Base-by-base conservation (phyloP, 2,888 invertebrate species). In the Achlya flavicornis region DNA sequence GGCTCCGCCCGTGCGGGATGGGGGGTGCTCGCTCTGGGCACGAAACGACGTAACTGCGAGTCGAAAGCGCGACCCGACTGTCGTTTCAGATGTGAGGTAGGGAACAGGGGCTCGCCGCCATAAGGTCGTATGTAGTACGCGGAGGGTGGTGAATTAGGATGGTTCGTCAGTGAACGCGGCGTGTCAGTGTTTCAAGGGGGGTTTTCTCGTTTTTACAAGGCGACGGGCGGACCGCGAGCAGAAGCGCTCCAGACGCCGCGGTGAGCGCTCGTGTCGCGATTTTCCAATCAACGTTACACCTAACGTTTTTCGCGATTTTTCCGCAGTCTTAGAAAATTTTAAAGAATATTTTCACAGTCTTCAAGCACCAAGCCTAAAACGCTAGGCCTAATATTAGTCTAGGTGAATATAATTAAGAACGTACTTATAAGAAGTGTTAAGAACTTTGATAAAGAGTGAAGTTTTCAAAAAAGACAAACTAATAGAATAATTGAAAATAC, bases 221-320 rank as follows among this genome's bases (percentile, higher is more conserved):
- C 76, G 84, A 64, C 88, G 84, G 85, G 84, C 82, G 85, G 85
- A 85, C 84, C 84, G 86, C 81, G 75, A 75, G 70, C 92, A 92
- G 84, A 87, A 82, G 92, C 93, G 93, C 91, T 89, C 85, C 85
- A 79, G 78, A 79, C 90, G 91, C 83, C 89, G 92, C 86, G 88
- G 83, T 75, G 89, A 89, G 88, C 90, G 92, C 90, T 88, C 85
- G 89, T 83, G 80, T 83, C 84, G 81, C 79, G 73, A 70, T 65
- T 62, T 48, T 60, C 61, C 66, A 60, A 46, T 63, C 64, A 63
- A 63, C 53, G 66, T 57, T 12, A 35, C 41, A 60, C 62, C 61
- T 63, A 72, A 70, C 73, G 68, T 79, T 79, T 81, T 69, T 87
- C 85, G 83, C 81, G 84, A 78, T 84, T 83, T 41, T 80, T 77